Percentiles rank a stretch among this genome's conserved stretches.
Conservation (phyloP, 2,888 invertebrate species). For the Chrysotoxum bicinctum region DNA sequence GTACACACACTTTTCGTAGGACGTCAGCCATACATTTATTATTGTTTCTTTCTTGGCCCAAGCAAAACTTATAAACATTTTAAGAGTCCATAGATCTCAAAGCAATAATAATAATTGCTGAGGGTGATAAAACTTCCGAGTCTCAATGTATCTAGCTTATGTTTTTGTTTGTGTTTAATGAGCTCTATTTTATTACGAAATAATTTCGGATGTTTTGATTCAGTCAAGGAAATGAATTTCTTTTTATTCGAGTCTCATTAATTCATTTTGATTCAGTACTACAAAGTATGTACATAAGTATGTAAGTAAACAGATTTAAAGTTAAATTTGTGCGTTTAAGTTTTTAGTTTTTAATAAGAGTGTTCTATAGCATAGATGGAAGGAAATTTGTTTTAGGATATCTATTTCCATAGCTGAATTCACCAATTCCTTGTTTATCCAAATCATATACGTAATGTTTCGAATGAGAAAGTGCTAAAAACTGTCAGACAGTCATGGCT, state of each 20-base stretch:
- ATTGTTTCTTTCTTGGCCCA: background rate
- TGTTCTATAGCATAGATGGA: too few relatives aligned
- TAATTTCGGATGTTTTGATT: background rate
- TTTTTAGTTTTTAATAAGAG: too few relatives aligned
- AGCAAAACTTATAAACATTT: background rate
- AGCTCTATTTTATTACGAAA: background rate
- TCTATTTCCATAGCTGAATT: too few relatives aligned
- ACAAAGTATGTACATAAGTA: background rate
- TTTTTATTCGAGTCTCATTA: background rate
- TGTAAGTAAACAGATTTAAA: too few relatives aligned
- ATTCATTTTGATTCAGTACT: background rate
- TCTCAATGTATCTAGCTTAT: background rate
- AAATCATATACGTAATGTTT: too few relatives aligned
- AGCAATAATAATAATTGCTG: background rate
- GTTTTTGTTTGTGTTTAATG: background rate
- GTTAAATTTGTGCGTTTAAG: too few relatives aligned
- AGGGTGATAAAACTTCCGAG: background rate
- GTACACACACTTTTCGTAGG: background rate
- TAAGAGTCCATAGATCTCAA: background rate
- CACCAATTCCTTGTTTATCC: too few relatives aligned
- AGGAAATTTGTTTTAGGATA: too few relatives aligned
- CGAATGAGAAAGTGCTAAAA: too few relatives aligned
- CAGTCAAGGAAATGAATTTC: background rate
- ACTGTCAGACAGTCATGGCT: too few relatives aligned
- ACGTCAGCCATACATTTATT: background rate